phyloP scores from a whole-genome alignment of 1,140 invertebrate genomes.

The Trichonephila clavata region DNA sequence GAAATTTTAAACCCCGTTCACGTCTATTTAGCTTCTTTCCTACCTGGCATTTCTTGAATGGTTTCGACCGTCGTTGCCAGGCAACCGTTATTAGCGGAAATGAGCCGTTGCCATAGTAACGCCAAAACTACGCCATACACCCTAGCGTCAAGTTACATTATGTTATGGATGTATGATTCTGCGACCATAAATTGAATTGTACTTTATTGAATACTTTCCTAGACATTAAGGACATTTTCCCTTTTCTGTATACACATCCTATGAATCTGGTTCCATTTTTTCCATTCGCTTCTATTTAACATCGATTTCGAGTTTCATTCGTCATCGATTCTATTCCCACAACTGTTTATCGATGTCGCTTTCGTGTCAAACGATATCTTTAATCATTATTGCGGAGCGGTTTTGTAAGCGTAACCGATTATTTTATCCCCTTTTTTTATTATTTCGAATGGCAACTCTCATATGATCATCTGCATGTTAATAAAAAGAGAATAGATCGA shows the following conservation, averaged over 20 bases:
- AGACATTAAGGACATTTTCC: conserved; percentile 72
- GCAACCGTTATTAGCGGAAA: conserved; percentile 75
- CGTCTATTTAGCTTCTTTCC: conserved; percentile 59
- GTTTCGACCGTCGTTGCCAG: conserved; percentile 62
- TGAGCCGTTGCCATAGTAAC: conserved; percentile 74
- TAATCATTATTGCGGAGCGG: conserved; percentile 58
- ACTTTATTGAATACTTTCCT: conserved; percentile 75
- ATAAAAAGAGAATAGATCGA: conserved; percentile 2
- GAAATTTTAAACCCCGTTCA: conserved; percentile 74
- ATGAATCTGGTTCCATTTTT: conserved; percentile 44
- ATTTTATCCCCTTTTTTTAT: neutral
- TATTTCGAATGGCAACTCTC: neutral
- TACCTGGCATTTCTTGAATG: conserved; percentile 73
- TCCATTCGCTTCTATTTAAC: conserved; percentile 57
- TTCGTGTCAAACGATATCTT: conserved; percentile 72
- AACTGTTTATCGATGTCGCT: conserved; percentile 70
- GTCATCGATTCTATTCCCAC: conserved; percentile 62
- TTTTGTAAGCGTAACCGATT: neutral
- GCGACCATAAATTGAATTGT: conserved; percentile 71
- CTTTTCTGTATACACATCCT: conserved; percentile 47
- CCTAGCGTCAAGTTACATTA: conserved; percentile 72
- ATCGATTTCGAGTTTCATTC: conserved; percentile 66
- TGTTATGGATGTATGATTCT: conserved; percentile 75
- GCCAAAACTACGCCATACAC: conserved; percentile 69
- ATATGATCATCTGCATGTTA: neutral